Evolutionary conservation across 2,888 invertebrate genomes (phyloP).

Genomic region (Plusia festucae): DNA sequence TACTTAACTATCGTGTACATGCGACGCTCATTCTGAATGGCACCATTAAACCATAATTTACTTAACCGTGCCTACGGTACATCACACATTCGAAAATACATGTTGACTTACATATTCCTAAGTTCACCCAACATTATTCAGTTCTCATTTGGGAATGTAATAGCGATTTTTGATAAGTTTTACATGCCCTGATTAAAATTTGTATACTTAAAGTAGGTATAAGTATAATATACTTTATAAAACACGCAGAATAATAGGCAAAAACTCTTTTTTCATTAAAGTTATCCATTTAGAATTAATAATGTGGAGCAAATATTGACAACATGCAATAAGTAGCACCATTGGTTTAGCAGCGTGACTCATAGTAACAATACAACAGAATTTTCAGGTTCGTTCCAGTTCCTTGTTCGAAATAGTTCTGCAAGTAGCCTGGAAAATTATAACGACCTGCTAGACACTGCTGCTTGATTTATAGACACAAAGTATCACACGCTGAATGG

Average conservation of each 20-base stretch:
- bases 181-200: slow-evolving; percentile 44
- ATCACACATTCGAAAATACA: slow-evolving; percentile 41
- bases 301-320: slow-evolving; percentile 40
- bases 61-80: slow-evolving; percentile 23
- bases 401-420: slow-evolving; percentile 29
- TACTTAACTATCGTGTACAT: slow-evolving; percentile 39
- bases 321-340: slow-evolving; percentile 56
- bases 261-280: slow-evolving; percentile 25
- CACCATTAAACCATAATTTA: slow-evolving; percentile 32
- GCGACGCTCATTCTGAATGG: slow-evolving; percentile 36
- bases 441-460: slow-evolving; percentile 23
- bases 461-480: slow-evolving; percentile 28
- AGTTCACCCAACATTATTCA: slow-evolving; percentile 49
- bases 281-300: slow-evolving; percentile 35
- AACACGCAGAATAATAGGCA: slow-evolving; percentile 36
- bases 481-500: slow-evolving; percentile 52
- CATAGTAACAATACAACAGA: slow-evolving; percentile 43
- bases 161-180: slow-evolving; percentile 63
- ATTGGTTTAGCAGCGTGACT: slow-evolving; percentile 51
- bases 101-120: slow-evolving; percentile 46
- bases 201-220: slow-evolving; percentile 12
- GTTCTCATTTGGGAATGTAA: slow-evolving; percentile 77
- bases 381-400: slow-evolving; percentile 35
- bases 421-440: slow-evolving; percentile 19
- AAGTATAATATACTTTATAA: slow-evolving; percentile 36